Evolutionary conservation across 2,797 vertebrate species (phyloP).

Genomic region (Gorsachius magnificus): DNA sequence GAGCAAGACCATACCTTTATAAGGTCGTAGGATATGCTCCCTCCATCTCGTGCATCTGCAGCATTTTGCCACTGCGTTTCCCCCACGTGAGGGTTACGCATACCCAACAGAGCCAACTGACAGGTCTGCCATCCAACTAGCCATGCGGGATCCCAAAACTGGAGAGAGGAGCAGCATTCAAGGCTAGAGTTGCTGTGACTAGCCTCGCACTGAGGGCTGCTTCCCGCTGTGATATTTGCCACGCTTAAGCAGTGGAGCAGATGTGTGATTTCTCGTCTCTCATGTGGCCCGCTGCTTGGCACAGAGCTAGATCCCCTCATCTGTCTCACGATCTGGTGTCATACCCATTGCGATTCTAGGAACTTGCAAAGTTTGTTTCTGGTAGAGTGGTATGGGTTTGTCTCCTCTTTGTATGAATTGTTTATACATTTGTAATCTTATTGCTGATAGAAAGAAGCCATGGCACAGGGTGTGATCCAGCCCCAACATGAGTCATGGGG

Average conservation of each 20-base stretch:
- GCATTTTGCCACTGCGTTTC: neutral
- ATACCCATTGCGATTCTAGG: rapidly evolving
- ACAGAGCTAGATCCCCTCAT: neutral
- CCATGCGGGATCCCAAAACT: neutral
- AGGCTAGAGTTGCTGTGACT: neutral
- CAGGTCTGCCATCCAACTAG: neutral
- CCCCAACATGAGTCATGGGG: neutral
- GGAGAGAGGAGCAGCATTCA: neutral
- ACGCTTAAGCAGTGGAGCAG: neutral
- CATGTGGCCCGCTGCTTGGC: neutral
- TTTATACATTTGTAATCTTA: constrained; percentile 25
- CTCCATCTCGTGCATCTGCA: neutral
- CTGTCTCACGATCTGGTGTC: neutral
- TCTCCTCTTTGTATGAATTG: neutral
- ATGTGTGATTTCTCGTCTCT: neutral
- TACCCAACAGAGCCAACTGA: neutral
- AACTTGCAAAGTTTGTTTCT: constrained; percentile 18
- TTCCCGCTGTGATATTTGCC: neutral
- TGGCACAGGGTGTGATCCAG: neutral
- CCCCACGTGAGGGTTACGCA: rapidly evolving
- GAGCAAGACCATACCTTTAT: neutral
- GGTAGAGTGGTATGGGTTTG: neutral
- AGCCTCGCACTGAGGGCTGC: rapidly evolving
- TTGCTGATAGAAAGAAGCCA: neutral
- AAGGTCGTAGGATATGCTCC: neutral